Evolutionary conservation across 2,113 vertebrate genomes (phyloP).

Genomic region (Cheilinus undulatus): DNA sequence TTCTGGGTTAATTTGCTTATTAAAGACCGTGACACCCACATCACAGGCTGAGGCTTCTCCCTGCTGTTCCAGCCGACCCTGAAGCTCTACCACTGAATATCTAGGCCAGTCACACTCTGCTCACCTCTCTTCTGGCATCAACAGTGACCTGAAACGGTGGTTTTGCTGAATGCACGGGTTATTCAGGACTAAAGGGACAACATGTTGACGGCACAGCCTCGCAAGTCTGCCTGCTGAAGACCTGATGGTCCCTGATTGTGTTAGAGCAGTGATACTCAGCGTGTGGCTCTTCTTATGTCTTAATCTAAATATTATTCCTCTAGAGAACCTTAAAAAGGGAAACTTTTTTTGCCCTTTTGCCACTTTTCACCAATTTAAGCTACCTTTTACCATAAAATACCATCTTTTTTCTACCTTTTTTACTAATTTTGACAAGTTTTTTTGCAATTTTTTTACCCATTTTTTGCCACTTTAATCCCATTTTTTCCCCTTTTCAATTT

Average conservation of each 20-base stretch:
- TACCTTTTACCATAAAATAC: too few species aligned
- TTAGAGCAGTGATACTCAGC: not conserved
- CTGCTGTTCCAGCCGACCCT: slow-evolving; percentile 7
- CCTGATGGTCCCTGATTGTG: not conserved
- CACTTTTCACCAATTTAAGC: too few species aligned
- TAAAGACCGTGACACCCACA: slow-evolving; percentile 19
- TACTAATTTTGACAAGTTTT: too few species aligned
- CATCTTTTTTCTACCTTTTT: too few species aligned
- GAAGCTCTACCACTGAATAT: not conserved
- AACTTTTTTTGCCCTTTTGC: too few species aligned
- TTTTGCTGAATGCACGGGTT: not conserved
- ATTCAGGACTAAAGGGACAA: not conserved
- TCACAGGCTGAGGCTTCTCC: slow-evolving; percentile 22
- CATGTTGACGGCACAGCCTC: not conserved
- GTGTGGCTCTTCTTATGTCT: too few species aligned
- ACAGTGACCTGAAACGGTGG: not conserved
- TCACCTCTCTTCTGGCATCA: slow-evolving; percentile 11
- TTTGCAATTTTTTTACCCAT: too few species aligned
- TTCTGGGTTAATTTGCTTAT: slow-evolving; percentile 28
- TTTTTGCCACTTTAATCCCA: too few species aligned
- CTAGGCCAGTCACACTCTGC: slow-evolving; percentile 12
- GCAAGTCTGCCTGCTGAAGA: not conserved
- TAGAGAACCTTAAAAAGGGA: too few species aligned
- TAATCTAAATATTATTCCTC: too few species aligned
- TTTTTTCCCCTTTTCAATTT: too few species aligned